Base-by-base conservation (phyloP, 2,113 vertebrate species). In the Xiphorhynchus elegans region DNA sequence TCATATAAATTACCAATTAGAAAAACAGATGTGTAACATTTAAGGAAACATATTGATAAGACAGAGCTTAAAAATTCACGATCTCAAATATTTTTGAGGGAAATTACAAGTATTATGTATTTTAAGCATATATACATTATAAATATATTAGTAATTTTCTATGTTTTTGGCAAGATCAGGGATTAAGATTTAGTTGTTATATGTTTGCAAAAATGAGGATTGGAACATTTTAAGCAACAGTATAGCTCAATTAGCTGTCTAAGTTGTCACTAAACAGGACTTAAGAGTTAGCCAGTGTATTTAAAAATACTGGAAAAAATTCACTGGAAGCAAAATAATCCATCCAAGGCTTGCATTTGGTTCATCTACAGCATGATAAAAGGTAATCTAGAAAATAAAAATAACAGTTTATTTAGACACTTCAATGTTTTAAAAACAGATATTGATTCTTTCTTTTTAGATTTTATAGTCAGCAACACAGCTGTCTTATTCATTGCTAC, bases 381-480 rank as follows among this genome's bases (percentile, higher is more conserved):
- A 86, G 7, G 7, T 52, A 67, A 68, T 56, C 17, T 60, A 56
- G 46, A 84, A 82, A 91, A 88, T 56, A 84, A 84, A 63, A 81
- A 70, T 60, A 68, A 40, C 18, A 42, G 18, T 33, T 53, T 69
- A 40, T 81, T 67, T 56, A 84, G 29, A 60, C 13, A 42, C 3
- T 11, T 78, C 15, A n/a, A 1, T 49, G 17, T 55, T 69, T 90
- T 49, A 35, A 55, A 83, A 68, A 13, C 2, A 64, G 12, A 29
- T 85, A 87, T 67, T 80, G 33, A 90, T 95, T 92, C 29, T 79
- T 93, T 78, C 29, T 3, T 84, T 93, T 81, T 90, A 89, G 47
- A 74, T 72, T 70, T 74, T 75, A 31, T 4, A 86, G 59, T 70
- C 11, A 37, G 83, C 63, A 84, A 44, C 42, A 70, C 26, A 78